Percentiles rank a stretch among this genome's conserved stretches.
These are phyloP conservation scores for Syngnathus floridae DNA, from an alignment of 2,113 vertebrate genomes.

Conservation along the genomic window DNA sequence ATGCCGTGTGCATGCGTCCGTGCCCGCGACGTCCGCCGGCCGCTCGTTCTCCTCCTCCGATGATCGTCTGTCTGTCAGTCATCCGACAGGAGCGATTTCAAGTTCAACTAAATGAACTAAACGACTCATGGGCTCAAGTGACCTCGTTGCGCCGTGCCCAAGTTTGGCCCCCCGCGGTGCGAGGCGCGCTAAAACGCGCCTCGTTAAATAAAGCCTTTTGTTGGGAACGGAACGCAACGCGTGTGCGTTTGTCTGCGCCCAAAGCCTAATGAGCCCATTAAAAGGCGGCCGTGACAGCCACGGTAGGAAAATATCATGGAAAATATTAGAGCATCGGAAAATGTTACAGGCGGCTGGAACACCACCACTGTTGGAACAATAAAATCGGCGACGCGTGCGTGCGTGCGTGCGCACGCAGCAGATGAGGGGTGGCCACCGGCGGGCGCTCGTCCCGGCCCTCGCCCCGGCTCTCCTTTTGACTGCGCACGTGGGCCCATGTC, in stretches of 20 bases:
- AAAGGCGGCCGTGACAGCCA: conserved; percentile 42
- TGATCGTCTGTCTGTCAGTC: no score
- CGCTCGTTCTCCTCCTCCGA: no score
- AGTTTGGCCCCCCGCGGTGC: not conserved
- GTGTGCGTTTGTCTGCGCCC: conserved; percentile 36
- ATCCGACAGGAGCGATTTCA: no score
- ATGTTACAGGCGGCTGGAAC: conserved; percentile 78
- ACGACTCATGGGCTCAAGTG: not conserved
- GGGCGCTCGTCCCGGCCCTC: no score
- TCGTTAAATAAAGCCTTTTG: conserved; percentile 23
- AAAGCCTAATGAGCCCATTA: conserved; percentile 52
- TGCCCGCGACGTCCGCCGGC: not conserved
- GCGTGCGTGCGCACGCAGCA: not conserved
- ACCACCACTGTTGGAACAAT: conserved; percentile 69
- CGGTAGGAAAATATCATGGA: conserved; percentile 76
- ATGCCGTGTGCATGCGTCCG: not conserved
- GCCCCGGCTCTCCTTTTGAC: no score
- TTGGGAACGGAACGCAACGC: conserved; percentile 1
- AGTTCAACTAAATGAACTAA: no score
- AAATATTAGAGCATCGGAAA: conserved; percentile 79
- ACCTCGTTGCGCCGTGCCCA: not conserved
- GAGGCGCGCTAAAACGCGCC: conserved; percentile 10
- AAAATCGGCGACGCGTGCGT: conserved; percentile 39
- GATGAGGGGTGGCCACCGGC: not conserved
- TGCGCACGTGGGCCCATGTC: no score